Conservation (phyloP, 1,140 invertebrate species). For the Aphis gossypii region DNA sequence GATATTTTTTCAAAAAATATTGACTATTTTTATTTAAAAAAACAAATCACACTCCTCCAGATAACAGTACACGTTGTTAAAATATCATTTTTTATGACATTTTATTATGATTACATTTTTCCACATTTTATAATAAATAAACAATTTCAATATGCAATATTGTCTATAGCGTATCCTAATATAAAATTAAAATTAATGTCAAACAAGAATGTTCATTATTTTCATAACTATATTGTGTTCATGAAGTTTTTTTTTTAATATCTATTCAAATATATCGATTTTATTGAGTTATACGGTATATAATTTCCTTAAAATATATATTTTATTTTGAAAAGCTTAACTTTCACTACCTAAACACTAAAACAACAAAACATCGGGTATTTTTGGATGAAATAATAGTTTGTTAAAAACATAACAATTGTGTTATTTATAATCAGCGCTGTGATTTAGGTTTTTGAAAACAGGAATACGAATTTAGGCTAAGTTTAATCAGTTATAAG, state of each 20-base stretch:
- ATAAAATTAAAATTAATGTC: neutral
- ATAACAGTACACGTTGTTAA: neutral
- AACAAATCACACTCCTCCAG: neutral
- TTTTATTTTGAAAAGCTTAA: neutral
- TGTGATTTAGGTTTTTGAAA: constrained; percentile 3
- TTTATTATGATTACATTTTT: neutral
- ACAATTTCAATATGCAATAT: too few species aligned
- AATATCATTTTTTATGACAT: neutral
- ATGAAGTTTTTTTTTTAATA: neutral
- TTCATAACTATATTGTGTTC: neutral
- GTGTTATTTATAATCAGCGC: neutral
- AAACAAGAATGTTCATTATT: neutral
- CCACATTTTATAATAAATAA: neutral
- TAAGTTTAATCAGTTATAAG: constrained; percentile 28
- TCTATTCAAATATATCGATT: neutral
- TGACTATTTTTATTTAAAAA: neutral
- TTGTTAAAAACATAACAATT: neutral
- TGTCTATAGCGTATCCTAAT: too few species aligned
- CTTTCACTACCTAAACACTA: neutral
- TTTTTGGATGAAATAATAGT: neutral
- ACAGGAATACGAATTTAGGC: neutral
- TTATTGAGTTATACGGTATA: neutral
- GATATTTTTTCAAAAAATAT: neutral
- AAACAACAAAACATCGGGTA: neutral
- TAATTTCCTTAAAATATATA: too few species aligned